These are phyloP conservation scores for Chrysaora quinquecirrha DNA, from an alignment of 30 jellyfish, hydroid and myxozoan genomes.

Conservation along the genomic window DNA sequence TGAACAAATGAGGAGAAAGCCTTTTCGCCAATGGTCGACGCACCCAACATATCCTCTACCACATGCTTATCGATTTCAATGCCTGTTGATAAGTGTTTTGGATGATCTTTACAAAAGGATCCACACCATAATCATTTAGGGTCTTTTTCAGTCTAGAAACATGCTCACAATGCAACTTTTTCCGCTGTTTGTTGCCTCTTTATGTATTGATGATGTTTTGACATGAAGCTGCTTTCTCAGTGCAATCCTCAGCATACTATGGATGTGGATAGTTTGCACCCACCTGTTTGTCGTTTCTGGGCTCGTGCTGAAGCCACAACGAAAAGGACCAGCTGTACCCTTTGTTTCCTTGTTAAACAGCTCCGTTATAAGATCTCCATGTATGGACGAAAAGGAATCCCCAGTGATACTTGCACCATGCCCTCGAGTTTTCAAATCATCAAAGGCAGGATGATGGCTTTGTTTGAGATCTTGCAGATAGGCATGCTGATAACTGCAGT, in stretches of 20 bases:
- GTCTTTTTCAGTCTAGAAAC: no score
- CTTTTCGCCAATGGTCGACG: no score
- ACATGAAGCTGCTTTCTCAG: constrained; percentile 15
- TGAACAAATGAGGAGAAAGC: no score
- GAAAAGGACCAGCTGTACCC: constrained; percentile 41
- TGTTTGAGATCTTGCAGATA: constrained; percentile 14
- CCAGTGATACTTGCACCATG: constrained; percentile 42
- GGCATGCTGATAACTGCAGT: constrained; percentile 17
- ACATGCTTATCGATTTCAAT: no score
- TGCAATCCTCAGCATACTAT: constrained; percentile 16
- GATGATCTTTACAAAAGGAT: no score
- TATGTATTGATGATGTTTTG: not conserved
- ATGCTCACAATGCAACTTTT: no score
- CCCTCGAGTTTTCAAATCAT: constrained; percentile 30
- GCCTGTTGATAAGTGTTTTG: no score
- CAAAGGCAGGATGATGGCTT: constrained; percentile 19
- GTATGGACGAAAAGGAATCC: constrained; percentile 20
- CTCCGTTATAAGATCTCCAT: constrained; percentile 28
- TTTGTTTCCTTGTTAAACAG: constrained; percentile 17
- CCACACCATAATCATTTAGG: no score
- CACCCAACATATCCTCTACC: no score
- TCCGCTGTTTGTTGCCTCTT: constrained; percentile 10
- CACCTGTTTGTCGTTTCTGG: constrained; percentile 3
- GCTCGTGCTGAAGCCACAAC: constrained; percentile 41
- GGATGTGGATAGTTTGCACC: constrained; percentile 17